Evolutionary conservation across 2,888 invertebrate species (phyloP), one percentile per base, ranked within the genome.

Genomic region (Aricia artaxerxes): DNA sequence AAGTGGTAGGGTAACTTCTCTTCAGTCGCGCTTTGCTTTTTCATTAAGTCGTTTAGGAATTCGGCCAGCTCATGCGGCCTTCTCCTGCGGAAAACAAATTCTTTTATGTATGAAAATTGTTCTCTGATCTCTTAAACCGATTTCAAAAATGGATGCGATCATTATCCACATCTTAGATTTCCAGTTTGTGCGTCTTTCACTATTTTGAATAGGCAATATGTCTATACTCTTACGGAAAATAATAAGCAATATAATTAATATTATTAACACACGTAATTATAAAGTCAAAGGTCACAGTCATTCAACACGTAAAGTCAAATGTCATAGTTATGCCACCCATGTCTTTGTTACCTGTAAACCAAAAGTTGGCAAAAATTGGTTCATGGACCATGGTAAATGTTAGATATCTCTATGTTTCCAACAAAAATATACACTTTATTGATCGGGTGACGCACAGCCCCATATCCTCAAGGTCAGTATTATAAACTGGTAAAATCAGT

Each of bases 1-100:
- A 94, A 95, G 93, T 94, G 93, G 94, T 94, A 95, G 89, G 90
- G 93, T 92, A 94, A 93, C 89, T 92, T 93, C 92, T 93, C 94
- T 85, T 91, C 92, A 83, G 88, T 86, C 87, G 87, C 87, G 89
- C 86, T 89, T 89, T 88, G 88, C 86, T 88, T 90, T 92, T 87
- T 91, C 94, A 94, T 91, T 90, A 94, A 88, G 88, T 86, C 89
- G 93, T 94, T 94, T 87, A 95, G 93, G 90, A 95, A 95, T 86
- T 90, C 92, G 90, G 94, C 94, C 90, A 94, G 85, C 89, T 92
- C 93, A 91, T 90, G 89, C 87, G 94, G 93, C 93, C 94, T 91
- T 92, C 95, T 91, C 94, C 95, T 95, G 95, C 87, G 93, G 89
- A 93, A 92, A 86, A 92, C 86, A 92, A 90, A 90, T 85, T 85